A percentile compares a stretch with the other conserved stretches of the same genome.
These are phyloP conservation scores for Chaetodon auriga DNA, from an alignment of 2,113 vertebrate genomes.

Conservation along the genomic window DNA sequence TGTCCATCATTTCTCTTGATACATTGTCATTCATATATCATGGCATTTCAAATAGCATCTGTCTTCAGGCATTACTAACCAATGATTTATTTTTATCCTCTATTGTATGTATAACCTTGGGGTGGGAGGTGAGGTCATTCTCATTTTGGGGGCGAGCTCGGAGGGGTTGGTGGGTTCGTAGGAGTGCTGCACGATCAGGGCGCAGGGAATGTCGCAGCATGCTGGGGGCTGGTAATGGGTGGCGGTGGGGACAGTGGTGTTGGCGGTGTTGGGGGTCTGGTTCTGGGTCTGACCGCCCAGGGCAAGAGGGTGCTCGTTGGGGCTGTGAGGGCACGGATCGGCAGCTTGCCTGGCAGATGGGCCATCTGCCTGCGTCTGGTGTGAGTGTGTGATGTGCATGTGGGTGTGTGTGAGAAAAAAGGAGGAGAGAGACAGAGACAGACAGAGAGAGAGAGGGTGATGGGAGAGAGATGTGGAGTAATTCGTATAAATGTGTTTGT, in stretches of 20 bases:
- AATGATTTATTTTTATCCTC: slow-evolving; percentile 53
- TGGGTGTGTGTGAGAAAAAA: slow-evolving; percentile 28
- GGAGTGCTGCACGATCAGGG: slow-evolving; percentile 81
- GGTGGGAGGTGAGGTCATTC: slow-evolving; percentile 83
- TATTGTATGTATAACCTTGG: slow-evolving; percentile 84
- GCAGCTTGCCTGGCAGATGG: slow-evolving; percentile 77
- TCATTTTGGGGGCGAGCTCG: slow-evolving; percentile 81
- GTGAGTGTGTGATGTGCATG: slow-evolving; percentile 33
- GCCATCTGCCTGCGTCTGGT: slow-evolving; percentile 76
- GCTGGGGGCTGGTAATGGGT: slow-evolving; percentile 80
- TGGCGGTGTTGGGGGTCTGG: slow-evolving; percentile 69
- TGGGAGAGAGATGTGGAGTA: slow-evolving; percentile 36
- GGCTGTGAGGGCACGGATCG: slow-evolving; percentile 68
- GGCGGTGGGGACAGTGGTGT: slow-evolving; percentile 59
- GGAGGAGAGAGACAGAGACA: neutral
- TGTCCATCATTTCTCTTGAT: slow-evolving; percentile 22
- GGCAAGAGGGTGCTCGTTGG: slow-evolving; percentile 69
- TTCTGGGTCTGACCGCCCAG: slow-evolving; percentile 71
- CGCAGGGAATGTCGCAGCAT: slow-evolving; percentile 82
- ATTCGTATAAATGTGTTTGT: slow-evolving; percentile 51
- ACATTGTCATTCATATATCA: slow-evolving; percentile 30
- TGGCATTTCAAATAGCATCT: slow-evolving; percentile 18
- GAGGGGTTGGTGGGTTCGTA: slow-evolving; percentile 77
- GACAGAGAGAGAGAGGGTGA: slow-evolving; percentile 24
- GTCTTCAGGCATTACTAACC: slow-evolving; percentile 61